Conservation (phyloP, 2,888 invertebrate species). For the Acrobasis consociella region DNA sequence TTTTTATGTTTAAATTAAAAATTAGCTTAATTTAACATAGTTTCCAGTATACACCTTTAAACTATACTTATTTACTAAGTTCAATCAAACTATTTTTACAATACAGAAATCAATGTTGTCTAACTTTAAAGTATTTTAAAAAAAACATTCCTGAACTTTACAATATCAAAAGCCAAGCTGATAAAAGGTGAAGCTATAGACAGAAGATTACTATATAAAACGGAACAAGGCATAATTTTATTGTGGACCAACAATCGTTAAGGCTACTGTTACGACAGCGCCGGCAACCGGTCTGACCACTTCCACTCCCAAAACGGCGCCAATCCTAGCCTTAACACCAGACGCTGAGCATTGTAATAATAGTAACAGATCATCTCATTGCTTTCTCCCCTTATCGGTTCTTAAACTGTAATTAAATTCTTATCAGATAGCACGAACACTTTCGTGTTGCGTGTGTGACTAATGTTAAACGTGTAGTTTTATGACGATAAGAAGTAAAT, state of each 20-base stretch:
- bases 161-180: constrained; percentile 17
- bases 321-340: constrained; percentile 61
- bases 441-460: constrained; percentile 30
- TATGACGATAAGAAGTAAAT: constrained; percentile 27
- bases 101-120: too few relatives aligned
- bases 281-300: constrained; percentile 66
- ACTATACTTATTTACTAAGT: too few relatives aligned
- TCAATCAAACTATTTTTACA: too few relatives aligned
- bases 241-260: constrained; percentile 69
- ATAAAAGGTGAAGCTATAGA: constrained; percentile 32
- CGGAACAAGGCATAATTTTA: constrained; percentile 65
- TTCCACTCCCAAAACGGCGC: constrained; percentile 62
- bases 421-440: constrained; percentile 42
- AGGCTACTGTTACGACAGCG: constrained; percentile 72
- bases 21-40: too few relatives aligned
- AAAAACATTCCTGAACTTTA: neutral
- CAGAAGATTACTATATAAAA: constrained; percentile 40
- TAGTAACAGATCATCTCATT: constrained; percentile 36
- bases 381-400: constrained; percentile 50
- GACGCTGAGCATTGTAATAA: constrained; percentile 41
- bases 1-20: too few relatives aligned
- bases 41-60: too few relatives aligned
- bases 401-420: constrained; percentile 47
- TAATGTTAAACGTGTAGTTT: constrained; percentile 26
- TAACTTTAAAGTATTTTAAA: too few relatives aligned